Base-by-base conservation (phyloP, 2,797 vertebrate species). In the Cygnus olor region DNA sequence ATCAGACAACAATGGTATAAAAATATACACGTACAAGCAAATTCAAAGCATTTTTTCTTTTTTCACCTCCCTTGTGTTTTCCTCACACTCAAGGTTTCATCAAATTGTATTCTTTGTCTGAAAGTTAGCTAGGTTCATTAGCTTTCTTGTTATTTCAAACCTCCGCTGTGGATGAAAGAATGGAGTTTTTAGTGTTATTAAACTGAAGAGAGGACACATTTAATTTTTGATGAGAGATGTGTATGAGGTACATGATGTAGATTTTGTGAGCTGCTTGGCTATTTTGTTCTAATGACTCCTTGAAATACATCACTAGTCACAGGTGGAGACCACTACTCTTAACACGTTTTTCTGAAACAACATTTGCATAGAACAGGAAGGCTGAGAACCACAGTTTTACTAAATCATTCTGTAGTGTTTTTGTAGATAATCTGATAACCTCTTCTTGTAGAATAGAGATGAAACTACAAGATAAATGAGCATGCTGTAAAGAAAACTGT, bases 221-320 rank as follows among this genome's bases (percentile, higher is more conserved):
- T 45, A 7, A 66, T 69, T 61, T 12, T 18, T 40, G 63, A 21
- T n/a, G 61, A 74, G 54, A 69, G 68, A 69, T 74, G 10, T 6
- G 0, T 4, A 1, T 17, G 69, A 85, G 47, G 10, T 44, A 7
- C 9, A 9, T 40, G 68, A 28, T 68, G 24, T 13, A 0, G 30
- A 38, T 64, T 87, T 85, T 38, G 16, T 6, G 18, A 42, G n/a
- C 36, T 21, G 36, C 53, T 81, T 11, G 20, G 42, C 27, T 13
- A 1, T 74, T 85, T 70, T 63, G 5, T 53, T 89, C 7, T 81
- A 18, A 58, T 49, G 34, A 25, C n/a, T 61, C 63, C n/a, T 77
- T 82, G 89, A 42, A 56, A 16, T 4, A 28, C 21, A 45, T 65
- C 0, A 0, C 60, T 85, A 18, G 22, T 66, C 2, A 9, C 34